Evolutionary conservation across 2,113 vertebrate genomes (phyloP), one percentile per base, ranked within the genome.

Genomic region (Patagioenas fasciata): DNA sequence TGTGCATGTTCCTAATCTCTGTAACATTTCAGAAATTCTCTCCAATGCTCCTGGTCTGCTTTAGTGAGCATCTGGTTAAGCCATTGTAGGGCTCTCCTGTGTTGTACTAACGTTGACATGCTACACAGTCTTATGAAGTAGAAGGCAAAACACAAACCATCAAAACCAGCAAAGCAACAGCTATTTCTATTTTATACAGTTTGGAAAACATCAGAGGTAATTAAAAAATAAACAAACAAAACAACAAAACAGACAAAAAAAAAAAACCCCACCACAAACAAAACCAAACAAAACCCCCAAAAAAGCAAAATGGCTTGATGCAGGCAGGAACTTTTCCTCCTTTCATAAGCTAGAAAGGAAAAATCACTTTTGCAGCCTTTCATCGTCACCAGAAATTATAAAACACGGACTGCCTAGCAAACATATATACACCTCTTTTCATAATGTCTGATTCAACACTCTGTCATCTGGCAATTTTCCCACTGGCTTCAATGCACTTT

Each of bases 381-480:
- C 38, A 89, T 26, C 42, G 38, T 91, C 84, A 88, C 21, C 53
- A 79, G 88, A 78, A 85, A 83, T 88, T 95, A 91, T 71, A 86
- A 91, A 92, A 66, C 54, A 90, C 5, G 13, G n/a, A 53, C 79
- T 36, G 36, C 48, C 79, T 64, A 89, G 75, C 50, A 95, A 97
- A 93, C 53, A 62, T 42, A 71, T 24, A 84, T 19, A 73, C 15
- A 14, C 12, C 75, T 86, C 51, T 91, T 95, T 95, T 95, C 50
- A 74, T 75, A 95, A 88, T 31, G 75, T 82, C 77, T 93, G 89
- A 96, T 96, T 92, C 91, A 96, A 86, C 31, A 51, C 20, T 25
- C 80, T 74, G 80, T 94, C 90, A 94, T 73, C 72, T 95, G 91
- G 80, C 79, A 95, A 91, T 65, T 83, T 36, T 92, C 92, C 69